A percentile compares a stretch with the other conserved stretches of the same genome.
phyloP scores from a whole-genome alignment of 1,140 invertebrate species.

The Papilio aristodemus region DNA sequence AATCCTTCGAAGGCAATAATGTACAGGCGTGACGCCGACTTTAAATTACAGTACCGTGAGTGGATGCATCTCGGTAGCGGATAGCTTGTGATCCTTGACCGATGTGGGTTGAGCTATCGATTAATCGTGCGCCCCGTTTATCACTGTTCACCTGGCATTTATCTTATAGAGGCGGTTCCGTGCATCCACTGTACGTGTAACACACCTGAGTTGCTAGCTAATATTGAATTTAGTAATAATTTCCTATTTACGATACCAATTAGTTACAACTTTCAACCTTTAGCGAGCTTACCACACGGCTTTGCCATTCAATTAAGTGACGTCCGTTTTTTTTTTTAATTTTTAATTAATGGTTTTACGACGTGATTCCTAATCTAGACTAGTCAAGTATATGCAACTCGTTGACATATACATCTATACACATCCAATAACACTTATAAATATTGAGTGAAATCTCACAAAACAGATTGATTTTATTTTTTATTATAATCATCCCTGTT shows the following conservation, averaged over 20 bases:
- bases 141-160: slow-evolving; percentile 34
- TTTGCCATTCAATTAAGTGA: slow-evolving; percentile 46
- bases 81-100: slow-evolving; percentile 41
- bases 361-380: slow-evolving; percentile 62
- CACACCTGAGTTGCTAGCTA: background rate
- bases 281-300: slow-evolving; percentile 62
- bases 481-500: slow-evolving; percentile 77
- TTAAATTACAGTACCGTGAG: slow-evolving; percentile 15
- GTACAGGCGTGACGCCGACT: slow-evolving; percentile 13
- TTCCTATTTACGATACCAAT: slow-evolving; percentile 46
- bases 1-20: slow-evolving; percentile 59
- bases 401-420: slow-evolving; percentile 66
- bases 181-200: slow-evolving; percentile 8
- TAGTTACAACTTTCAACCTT: slow-evolving; percentile 65
- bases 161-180: slow-evolving; percentile 9
- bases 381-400: slow-evolving; percentile 61
- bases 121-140: slow-evolving; percentile 37
- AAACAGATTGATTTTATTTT: slow-evolving; percentile 67
- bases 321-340: slow-evolving; percentile 51
- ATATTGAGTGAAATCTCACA: slow-evolving; percentile 73
- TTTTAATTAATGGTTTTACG: slow-evolving; percentile 50
- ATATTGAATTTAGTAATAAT: slow-evolving; percentile 35
- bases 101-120: slow-evolving; percentile 38
- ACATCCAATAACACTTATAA: slow-evolving; percentile 77
- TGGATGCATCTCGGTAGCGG: background rate